phyloP scores from a whole-genome alignment of 1,140 invertebrate genomes.

The Patella vulgata region DNA sequence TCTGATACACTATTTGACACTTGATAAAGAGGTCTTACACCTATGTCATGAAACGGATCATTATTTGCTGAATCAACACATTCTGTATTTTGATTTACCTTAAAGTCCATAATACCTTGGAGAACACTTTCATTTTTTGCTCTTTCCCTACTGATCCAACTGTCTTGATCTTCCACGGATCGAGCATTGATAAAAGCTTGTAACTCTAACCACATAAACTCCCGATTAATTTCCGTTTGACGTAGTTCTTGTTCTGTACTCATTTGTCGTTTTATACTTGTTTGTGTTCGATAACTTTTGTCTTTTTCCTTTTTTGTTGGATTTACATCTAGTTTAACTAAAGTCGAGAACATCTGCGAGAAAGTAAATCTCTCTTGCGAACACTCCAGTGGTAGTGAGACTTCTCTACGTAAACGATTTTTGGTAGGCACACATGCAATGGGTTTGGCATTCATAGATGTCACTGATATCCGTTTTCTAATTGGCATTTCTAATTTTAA shows the following conservation, averaged over 20 bases:
- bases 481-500: constrained; percentile 3
- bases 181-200: constrained; percentile 81
- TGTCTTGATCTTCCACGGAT: constrained; percentile 79
- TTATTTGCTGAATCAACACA: neutral
- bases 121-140: constrained; percentile 77
- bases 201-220: constrained; percentile 90
- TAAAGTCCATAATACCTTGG: constrained; percentile 81
- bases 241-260: constrained; percentile 85
- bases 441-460: constrained; percentile 16
- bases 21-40: neutral
- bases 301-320: constrained; percentile 69
- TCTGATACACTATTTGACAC: constrained; percentile 35
- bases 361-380: constrained; percentile 71
- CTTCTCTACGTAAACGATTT: constrained; percentile 31
- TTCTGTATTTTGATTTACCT: constrained; percentile 59
- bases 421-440: constrained; percentile 18
- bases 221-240: constrained; percentile 88
- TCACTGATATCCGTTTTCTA: constrained; percentile 3
- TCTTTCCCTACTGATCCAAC: constrained; percentile 78
- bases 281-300: constrained; percentile 36
- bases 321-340: constrained; percentile 79
- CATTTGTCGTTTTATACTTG: constrained; percentile 69
- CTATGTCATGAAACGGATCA: neutral
- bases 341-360: constrained; percentile 76
- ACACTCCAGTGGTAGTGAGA: constrained; percentile 56